Evolutionary conservation across 2,113 vertebrate species (phyloP).

Genomic region (Dipodomys ordii): DNA sequence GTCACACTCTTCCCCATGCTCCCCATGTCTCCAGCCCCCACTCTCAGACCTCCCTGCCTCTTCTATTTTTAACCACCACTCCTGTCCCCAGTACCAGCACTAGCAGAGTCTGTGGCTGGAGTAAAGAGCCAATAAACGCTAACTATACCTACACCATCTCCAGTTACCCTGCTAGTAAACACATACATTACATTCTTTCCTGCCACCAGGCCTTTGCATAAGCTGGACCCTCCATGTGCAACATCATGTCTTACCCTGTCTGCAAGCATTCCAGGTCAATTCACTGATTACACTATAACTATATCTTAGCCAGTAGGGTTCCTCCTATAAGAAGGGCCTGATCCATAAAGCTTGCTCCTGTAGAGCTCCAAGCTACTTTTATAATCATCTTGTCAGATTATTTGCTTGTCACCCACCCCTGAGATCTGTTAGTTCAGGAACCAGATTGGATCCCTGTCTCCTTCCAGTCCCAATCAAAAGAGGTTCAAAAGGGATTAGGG

Average conservation of each 20-base stretch:
- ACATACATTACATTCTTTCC: neutral
- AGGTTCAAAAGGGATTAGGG: neutral
- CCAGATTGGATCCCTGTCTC: neutral
- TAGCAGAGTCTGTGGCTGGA: neutral
- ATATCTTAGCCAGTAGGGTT: neutral
- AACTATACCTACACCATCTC: neutral
- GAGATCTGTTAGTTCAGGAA: slow-evolving; percentile 19
- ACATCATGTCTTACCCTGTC: neutral
- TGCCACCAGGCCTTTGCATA: neutral
- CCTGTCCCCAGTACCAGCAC: neutral
- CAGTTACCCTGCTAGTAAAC: neutral
- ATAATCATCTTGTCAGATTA: neutral
- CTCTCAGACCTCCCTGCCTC: too few relatives aligned
- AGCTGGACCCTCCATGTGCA: neutral
- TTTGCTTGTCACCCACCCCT: neutral
- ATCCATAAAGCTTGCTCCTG: neutral
- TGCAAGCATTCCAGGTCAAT: neutral
- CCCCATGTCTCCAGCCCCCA: too few relatives aligned
- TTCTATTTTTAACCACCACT: too few relatives aligned
- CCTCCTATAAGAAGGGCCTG: neutral
- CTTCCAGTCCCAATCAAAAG: neutral
- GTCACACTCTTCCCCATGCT: too few relatives aligned
- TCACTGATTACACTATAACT: neutral
- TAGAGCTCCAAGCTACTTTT: neutral
- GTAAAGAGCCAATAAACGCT: neutral